Percentiles rank a stretch among this genome's conserved stretches.
Evolutionary conservation across 2,113 vertebrate species (phyloP).

Genomic region (Bubo bubo): DNA sequence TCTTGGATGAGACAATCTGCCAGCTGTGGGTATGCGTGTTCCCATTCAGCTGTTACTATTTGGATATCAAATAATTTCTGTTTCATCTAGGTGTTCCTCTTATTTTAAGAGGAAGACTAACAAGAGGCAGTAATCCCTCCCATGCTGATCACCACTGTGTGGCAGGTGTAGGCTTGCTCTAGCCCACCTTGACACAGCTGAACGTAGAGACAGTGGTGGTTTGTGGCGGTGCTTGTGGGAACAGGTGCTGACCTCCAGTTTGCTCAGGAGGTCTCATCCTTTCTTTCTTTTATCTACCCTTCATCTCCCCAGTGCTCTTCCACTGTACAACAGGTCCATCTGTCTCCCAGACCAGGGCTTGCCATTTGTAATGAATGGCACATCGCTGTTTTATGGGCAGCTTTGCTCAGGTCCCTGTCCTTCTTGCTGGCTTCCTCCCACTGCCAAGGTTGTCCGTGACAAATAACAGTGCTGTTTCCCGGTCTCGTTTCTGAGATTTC

Average conservation of each 20-base stretch:
- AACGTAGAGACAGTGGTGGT: neutral
- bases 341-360: rapidly evolving
- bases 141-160: rapidly evolving
- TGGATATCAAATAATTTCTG: neutral
- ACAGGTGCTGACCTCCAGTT: neutral
- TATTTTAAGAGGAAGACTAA: neutral
- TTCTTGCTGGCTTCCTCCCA: neutral
- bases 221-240: neutral
- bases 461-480: neutral
- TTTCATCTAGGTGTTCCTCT: neutral
- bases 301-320: neutral
- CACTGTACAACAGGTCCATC: neutral
- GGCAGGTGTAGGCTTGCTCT: rapidly evolving
- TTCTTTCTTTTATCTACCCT: neutral
- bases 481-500: neutral
- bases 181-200: neutral
- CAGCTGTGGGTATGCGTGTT: neutral
- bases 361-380: rapidly evolving
- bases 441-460: rapidly evolving
- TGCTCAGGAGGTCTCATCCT: neutral
- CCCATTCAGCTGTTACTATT: neutral
- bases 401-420: rapidly evolving
- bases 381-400: rapidly evolving
- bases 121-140: neutral
- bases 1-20: neutral